phyloP scores from a whole-genome alignment of 1,140 invertebrate genomes.

The Drosophila asahinai region DNA sequence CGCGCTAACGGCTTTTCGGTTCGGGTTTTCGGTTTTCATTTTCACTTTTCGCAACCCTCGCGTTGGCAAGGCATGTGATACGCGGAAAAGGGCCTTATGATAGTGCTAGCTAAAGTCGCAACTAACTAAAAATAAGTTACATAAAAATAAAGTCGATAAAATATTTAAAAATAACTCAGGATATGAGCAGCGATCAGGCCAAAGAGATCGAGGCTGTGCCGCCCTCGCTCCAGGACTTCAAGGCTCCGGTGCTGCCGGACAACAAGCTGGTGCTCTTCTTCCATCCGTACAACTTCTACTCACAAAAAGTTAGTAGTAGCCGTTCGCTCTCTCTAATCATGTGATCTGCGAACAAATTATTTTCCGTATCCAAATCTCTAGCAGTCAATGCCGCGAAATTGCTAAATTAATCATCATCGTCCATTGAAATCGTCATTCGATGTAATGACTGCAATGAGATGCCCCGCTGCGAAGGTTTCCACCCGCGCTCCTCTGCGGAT shows the following conservation, averaged over 20 bases:
- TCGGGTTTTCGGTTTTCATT: slow-evolving; percentile 12
- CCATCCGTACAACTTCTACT: slow-evolving; percentile 90
- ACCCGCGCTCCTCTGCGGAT: slow-evolving; percentile 6
- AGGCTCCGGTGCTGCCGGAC: slow-evolving; percentile 66
- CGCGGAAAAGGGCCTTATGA: slow-evolving; percentile 20
- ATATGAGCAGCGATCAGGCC: slow-evolving; percentile 29
- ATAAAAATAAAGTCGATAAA: background rate
- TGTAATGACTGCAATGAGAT: slow-evolving; percentile 33
- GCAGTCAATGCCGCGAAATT: slow-evolving; percentile 49
- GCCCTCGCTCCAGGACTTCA: slow-evolving; percentile 58
- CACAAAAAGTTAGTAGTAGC: slow-evolving; percentile 88
- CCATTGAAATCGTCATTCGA: slow-evolving; percentile 24
- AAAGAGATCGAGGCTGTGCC: slow-evolving; percentile 42
- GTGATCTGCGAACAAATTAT: slow-evolving; percentile 47
- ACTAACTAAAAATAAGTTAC: slow-evolving; percentile 20
- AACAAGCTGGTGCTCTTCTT: slow-evolving; percentile 88
- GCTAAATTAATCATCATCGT: slow-evolving; percentile 48
- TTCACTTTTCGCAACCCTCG: slow-evolving; percentile 29
- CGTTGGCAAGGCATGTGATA: slow-evolving; percentile 43
- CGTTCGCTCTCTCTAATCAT: slow-evolving; percentile 53
- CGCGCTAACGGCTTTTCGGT: slow-evolving; percentile 39
- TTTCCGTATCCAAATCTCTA: slow-evolving; percentile 16
- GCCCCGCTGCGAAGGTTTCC: slow-evolving; percentile 1
- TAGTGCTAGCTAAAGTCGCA: slow-evolving; percentile 18
- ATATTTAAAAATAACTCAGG: background rate